Evolutionary conservation across 2,113 vertebrate genomes (phyloP), one percentile per base, ranked within the genome.

Genomic region (Sclerurus mexicanus): DNA sequence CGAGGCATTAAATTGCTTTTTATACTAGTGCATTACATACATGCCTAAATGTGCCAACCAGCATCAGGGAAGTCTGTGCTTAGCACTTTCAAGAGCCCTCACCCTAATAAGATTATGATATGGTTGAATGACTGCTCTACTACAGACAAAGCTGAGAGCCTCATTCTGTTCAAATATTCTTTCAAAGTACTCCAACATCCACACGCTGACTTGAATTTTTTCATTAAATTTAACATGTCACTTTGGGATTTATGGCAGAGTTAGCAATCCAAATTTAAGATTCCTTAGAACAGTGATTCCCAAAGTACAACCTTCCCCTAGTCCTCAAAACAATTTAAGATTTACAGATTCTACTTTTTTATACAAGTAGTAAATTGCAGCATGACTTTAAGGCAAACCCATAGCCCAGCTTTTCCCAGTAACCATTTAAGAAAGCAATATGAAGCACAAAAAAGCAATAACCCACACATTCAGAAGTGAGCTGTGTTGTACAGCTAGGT

Each of bases 1-100:
- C 0, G 1, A 95, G 83, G 90, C 82, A 95, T 92, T 93, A 93
- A 94, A 96, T 90, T 97, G 69, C 80, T 90, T 83, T 94, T 94
- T 86, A 94, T 81, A 52, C 68, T 71, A 44, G 39, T 93, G 56
- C 59, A 94, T 84, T 89, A 90, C 93, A 86, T 84, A 74, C 5
- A 0, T 94, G 52, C 79, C 85, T 89, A 72, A 83, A 91, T 68
- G 35, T 87, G 73, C 82, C 85, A 92, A 50, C 27, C 82, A 89
- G 69, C 72, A 94, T 80, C 75, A 92, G 47, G 56, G 79, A 90
- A 93, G 79, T 63, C 94, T 94, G 85, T 68, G 62, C 92, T 96
- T 93, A 86, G 84, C 83, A 90, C 72, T 96, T 95, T 75, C 46
- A 77, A 96, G 56, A 95, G 87, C 59, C 79, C 75, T 84, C 68